Conservation (phyloP, 2,113 vertebrate species). For the Rostratula benghalensis region DNA sequence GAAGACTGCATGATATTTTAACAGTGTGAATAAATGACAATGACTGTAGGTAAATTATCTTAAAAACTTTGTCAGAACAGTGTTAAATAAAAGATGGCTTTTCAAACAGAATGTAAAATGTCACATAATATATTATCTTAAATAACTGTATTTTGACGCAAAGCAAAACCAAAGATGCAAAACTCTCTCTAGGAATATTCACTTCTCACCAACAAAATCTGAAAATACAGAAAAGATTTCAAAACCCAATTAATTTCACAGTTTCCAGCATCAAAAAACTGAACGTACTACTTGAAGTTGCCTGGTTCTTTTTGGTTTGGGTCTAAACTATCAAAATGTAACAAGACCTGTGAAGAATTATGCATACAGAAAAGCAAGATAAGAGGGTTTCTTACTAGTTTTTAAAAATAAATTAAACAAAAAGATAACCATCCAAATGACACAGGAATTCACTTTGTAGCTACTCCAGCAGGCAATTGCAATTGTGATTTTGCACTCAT, state of each 20-base stretch:
- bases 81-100: conserved; percentile 48
- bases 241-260: conserved; percentile 19
- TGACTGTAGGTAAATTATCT: conserved; percentile 23
- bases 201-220: not conserved
- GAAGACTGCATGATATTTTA: not conserved
- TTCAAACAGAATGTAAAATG: conserved; percentile 51
- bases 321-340: not conserved
- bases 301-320: not conserved
- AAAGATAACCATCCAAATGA: not conserved
- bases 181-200: not conserved
- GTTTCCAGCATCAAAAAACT: not conserved
- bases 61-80: conserved; percentile 16
- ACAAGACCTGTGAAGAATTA: not conserved
- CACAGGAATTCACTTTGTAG: not conserved
- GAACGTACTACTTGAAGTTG: not conserved
- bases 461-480: not conserved
- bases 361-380: not conserved
- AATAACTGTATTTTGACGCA: not conserved
- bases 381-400: not conserved
- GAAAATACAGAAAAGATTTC: not conserved
- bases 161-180: not conserved
- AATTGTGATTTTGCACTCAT: not conserved
- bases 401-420: not conserved
- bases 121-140: conserved; percentile 19
- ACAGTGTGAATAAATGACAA: conserved; percentile 2